phyloP scores from a whole-genome alignment of 1,140 invertebrate genomes.

The Brachionus koreanus region DNA sequence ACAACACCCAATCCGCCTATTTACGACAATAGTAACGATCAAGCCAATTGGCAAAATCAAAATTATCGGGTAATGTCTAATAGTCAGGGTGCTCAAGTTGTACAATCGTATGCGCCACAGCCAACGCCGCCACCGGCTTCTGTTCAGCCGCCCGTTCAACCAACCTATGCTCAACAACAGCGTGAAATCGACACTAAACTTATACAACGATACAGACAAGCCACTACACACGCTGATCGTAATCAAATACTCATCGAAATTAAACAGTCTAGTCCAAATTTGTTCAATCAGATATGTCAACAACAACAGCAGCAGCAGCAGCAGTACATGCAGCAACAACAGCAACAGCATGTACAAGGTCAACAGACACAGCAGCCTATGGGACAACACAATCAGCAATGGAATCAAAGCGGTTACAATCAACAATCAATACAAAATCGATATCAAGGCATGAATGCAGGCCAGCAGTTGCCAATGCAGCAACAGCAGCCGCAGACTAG shows the following conservation, averaged over 20 bases:
- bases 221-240: background rate
- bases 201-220: conserved; percentile 9
- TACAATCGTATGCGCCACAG: background rate
- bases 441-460: background rate
- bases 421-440: background rate
- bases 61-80: background rate
- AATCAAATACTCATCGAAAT: conserved; percentile 12
- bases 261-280: background rate
- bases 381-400: background rate
- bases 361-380: background rate
- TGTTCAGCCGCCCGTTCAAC: background rate
- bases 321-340: background rate
- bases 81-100: background rate
- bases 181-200: background rate
- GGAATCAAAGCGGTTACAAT: background rate
- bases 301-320: background rate
- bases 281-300: conserved; percentile 7
- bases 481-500: background rate
- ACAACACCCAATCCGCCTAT: background rate
- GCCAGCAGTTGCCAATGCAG: background rate
- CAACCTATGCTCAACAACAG: background rate
- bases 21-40: background rate
- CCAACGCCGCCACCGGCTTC: background rate
- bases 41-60: background rate
- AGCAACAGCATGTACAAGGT: background rate